Conservation (phyloP, 2,888 invertebrate genomes). For the Acanthoscelides obtectus region DNA sequence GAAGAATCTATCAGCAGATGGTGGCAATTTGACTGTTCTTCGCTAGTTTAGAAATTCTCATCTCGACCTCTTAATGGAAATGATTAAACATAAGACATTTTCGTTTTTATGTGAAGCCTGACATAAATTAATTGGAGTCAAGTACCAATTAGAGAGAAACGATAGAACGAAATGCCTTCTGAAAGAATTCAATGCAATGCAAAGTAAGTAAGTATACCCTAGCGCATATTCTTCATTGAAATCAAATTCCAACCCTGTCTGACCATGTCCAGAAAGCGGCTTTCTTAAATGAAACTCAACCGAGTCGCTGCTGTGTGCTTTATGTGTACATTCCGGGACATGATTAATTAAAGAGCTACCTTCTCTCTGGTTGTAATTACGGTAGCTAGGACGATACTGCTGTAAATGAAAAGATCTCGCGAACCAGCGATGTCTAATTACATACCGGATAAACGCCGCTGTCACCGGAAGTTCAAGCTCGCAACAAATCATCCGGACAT, state of each 20-base stretch:
- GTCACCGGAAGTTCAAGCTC: not conserved
- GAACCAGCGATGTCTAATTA: not conserved
- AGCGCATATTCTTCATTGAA: not conserved
- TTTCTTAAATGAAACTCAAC: not conserved
- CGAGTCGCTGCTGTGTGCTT: not conserved
- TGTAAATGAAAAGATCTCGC: not conserved
- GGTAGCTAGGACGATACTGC: not conserved
- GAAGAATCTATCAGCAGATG: no score
- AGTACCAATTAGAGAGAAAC: not conserved
- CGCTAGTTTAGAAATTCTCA: no score
- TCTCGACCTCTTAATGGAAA: no score
- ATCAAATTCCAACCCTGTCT: not conserved
- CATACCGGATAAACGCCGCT: not conserved
- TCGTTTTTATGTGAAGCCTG: no score
- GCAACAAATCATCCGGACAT: not conserved
- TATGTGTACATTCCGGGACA: not conserved
- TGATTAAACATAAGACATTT: no score
- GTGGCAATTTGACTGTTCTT: no score
- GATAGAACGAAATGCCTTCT: not conserved
- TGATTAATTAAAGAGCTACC: not conserved
- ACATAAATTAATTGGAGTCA: no score
- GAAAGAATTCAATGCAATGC: not conserved
- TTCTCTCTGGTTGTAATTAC: not conserved
- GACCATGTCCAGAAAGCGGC: not conserved
- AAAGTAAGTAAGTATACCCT: not conserved